Evolutionary conservation across 2,797 vertebrate genomes (phyloP).

Genomic region (Oryzias sinensis): DNA sequence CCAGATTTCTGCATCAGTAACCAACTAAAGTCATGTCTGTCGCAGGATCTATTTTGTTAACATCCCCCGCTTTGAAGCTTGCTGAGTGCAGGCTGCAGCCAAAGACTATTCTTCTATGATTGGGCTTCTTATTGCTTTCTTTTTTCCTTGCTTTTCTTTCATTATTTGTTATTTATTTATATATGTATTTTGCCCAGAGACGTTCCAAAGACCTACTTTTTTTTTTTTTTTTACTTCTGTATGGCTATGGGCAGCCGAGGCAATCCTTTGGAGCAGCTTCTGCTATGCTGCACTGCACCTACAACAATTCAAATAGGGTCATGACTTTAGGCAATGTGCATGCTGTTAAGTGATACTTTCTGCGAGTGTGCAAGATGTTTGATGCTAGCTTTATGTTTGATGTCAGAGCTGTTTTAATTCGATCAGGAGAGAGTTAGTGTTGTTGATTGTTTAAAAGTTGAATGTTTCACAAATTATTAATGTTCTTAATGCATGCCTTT

Average conservation of each 20-base stretch:
- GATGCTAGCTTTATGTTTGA: conserved; percentile 38
- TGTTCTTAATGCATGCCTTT: conserved; percentile 2
- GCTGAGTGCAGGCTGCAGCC: conserved; percentile 53
- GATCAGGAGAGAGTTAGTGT: conserved; percentile 39
- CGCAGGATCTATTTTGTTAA: conserved; percentile 58
- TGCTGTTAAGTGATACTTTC: conserved; percentile 56
- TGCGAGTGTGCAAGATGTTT: conserved; percentile 5
- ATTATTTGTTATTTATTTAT: conserved; percentile 6
- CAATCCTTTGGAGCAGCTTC: conserved; percentile 58
- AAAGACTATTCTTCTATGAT: conserved; percentile 59
- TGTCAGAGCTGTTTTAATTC: conserved; percentile 6
- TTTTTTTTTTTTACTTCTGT: conserved; percentile 41
- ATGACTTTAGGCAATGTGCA: conserved; percentile 63
- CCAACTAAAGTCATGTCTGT: conserved; percentile 50
- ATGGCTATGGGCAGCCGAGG: conserved; percentile 63
- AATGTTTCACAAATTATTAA: conserved; percentile 19
- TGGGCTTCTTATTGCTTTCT: conserved; percentile 62
- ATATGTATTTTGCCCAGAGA: conserved; percentile 40
- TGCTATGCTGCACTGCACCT: conserved; percentile 69
- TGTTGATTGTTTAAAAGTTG: conserved; percentile 32
- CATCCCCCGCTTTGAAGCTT: conserved; percentile 57
- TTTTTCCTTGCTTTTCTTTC: conserved; percentile 35
- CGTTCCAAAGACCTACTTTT: conserved; percentile 64
- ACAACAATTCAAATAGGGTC: conserved; percentile 67
- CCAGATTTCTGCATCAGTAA: conserved; percentile 52